Evolutionary conservation across 35 echinoderm and acorn worm species (phyloP), one percentile per base, ranked within the genome.

Genomic region (Apostichopus parvimensis): DNA sequence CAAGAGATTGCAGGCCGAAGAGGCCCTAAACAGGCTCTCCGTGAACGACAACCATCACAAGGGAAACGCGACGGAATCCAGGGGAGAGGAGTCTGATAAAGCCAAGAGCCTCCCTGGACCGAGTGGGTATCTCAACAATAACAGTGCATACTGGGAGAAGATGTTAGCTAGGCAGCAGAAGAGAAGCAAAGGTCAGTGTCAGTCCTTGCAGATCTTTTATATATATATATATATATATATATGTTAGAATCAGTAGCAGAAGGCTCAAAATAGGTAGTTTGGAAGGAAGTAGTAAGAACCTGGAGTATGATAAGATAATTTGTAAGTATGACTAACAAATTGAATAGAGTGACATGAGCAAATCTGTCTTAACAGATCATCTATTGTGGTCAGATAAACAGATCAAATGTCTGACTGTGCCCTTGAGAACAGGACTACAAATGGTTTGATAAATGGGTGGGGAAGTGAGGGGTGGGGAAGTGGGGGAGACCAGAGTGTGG

Each of bases 81-180:
- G 89, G 73, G 64, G 87, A 26, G 89, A 91, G 73, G 89, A 91
- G 73, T 77, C 71, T 22, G 89, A 91, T 24, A 77, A 91, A 53
- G 89, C 89, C 18, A 91, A 79, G 89, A 91, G 89, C 25, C 89
- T 91, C 3, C 89, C 89, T 21, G 89, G 89, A 9, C 52, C 89
- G 53, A 91, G 89, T 24, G 89, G 89, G 3, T 79, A 91, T 24
- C 59, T 91, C 14, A 79, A 79, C 64, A 94, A 90, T n/a, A 90
- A 90, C 57, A 94, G 89, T 56, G 79, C 71, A 8, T 96, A 92
- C 77, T 98, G 96, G 96, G 96, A 92, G 62, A 93, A 92, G 77
- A 98, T 98, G 62, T 94, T 95, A 84, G 96, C 91, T 17, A 93
- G 92, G 54, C 94, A 98, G n/a, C 94, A 92, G 57, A 98, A 93